phyloP scores from a whole-genome alignment of 2,113 vertebrate species.

The Megalops atlanticus region DNA sequence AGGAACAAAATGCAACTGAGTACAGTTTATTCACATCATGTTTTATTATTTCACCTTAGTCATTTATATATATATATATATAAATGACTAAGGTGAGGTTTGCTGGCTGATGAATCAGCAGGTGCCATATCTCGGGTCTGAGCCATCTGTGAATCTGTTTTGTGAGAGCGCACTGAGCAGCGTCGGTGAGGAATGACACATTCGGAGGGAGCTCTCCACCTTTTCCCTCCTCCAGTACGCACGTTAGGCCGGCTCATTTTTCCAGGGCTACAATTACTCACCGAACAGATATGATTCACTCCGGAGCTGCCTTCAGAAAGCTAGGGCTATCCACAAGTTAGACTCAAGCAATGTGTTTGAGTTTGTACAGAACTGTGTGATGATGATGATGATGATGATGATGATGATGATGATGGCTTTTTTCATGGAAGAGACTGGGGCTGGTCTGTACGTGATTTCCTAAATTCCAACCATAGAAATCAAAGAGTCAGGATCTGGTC shows the following conservation, averaged over 20 bases:
- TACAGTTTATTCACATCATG: slow-evolving; percentile 12
- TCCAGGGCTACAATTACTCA: slow-evolving; percentile 20
- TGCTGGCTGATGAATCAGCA: slow-evolving; percentile 26
- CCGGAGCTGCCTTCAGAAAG: background rate
- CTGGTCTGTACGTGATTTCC: background rate
- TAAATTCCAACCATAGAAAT: too few species aligned
- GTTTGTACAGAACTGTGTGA: background rate
- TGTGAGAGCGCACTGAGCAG: background rate
- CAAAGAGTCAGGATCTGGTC: too few species aligned
- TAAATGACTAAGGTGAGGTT: slow-evolving; percentile 23
- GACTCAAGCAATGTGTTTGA: background rate
- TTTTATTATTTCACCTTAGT: background rate
- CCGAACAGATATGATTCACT: slow-evolving; percentile 38
- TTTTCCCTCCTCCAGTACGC: background rate
- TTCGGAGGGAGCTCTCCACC: slow-evolving; percentile 19
- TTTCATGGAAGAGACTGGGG: background rate
- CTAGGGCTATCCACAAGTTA: background rate
- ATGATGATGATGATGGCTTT: background rate
- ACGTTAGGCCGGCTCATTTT: background rate
- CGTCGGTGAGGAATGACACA: slow-evolving; percentile 8
- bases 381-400: background rate
- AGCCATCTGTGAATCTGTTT: slow-evolving; percentile 2
- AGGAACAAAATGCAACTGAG: background rate
- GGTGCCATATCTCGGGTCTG: slow-evolving; percentile 2
- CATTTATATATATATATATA: background rate